Base-by-base conservation (phyloP, 2,888 invertebrate species). In the Himalopsyche japonica region DNA sequence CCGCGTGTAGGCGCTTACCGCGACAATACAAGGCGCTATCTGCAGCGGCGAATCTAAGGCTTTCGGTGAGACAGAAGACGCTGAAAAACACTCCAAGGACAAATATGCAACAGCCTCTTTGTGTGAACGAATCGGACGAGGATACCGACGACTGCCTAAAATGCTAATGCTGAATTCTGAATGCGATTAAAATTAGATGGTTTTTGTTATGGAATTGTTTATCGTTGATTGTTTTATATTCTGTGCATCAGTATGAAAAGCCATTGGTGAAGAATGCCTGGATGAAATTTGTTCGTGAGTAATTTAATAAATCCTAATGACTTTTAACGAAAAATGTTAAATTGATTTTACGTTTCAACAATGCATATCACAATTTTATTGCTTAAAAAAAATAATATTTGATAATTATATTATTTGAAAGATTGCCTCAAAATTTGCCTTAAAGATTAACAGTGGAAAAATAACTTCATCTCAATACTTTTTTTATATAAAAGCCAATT, bases 11-110 rank as follows among this genome's bases (percentile, higher is more conserved):
- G 83, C 79, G 83, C 79, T 79, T 83, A 32, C 70, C 30, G 34
- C 64, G 83, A 80, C 83, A 83, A 76, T 43, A 48, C 32, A 32
- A 77, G 82, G 80, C 83, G 82, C 84, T 85, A 85, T 85, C 85
- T 81, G 49, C 78, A 48, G 81, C 83, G 77, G 83, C 37, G 57
- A 83, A 85, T 85, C 85, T 82, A 79, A 57, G 37, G 78, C 76
- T 81, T 43, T 48, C 43, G 47, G 30, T 48, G 77, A 49, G 83
- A 37, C 77, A 49, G 37, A 64, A 27, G 70, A 70, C 70, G 70
- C 70, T 70, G 70, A 70, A 70, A 70, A 70, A 70, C 70, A 70
- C 70, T 70, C 24, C 70, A 70, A 70, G 30, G 70, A 70, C 70
- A 70, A 70, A 70, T 70, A 70, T 70, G 70, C 70, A 70, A 57